These are phyloP conservation scores for Hypomecis atomaria DNA, from an alignment of 2,888 invertebrate genomes.

Conservation along the genomic window DNA sequence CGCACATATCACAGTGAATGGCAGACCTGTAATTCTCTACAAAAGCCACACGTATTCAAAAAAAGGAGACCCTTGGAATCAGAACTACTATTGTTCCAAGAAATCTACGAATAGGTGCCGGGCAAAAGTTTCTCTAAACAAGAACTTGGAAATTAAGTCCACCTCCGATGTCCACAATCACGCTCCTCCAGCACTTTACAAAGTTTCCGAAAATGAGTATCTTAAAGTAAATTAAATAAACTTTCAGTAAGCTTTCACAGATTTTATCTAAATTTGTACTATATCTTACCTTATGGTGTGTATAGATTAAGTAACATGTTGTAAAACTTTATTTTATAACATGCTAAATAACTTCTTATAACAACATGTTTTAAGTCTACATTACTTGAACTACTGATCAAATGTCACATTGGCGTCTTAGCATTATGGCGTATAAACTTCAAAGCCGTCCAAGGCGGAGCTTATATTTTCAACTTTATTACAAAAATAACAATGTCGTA, in stretches of 20 bases:
- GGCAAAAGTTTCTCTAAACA: background rate
- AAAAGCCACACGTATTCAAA: background rate
- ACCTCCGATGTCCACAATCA: background rate
- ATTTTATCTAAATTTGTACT: no score
- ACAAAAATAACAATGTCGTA: no score
- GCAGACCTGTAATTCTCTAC: background rate
- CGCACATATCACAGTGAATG: background rate
- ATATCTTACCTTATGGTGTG: no score
- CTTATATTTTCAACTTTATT: background rate
- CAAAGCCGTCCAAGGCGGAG: background rate
- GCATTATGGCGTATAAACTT: background rate
- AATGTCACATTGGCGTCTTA: no score
- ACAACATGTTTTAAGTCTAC: no score
- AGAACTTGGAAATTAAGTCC: background rate
- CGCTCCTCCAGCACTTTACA: background rate
- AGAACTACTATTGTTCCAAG: constrained; percentile 1
- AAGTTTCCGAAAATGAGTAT: background rate
- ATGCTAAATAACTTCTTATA: no score
- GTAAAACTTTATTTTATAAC: no score
- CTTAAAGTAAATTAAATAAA: background rate
- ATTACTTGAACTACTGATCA: no score
- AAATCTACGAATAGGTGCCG: background rate
- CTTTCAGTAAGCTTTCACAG: no score
- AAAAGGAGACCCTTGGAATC: background rate
- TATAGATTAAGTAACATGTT: no score